Base-by-base conservation (phyloP, 1,140 invertebrate genomes). In the Lerema accius region DNA sequence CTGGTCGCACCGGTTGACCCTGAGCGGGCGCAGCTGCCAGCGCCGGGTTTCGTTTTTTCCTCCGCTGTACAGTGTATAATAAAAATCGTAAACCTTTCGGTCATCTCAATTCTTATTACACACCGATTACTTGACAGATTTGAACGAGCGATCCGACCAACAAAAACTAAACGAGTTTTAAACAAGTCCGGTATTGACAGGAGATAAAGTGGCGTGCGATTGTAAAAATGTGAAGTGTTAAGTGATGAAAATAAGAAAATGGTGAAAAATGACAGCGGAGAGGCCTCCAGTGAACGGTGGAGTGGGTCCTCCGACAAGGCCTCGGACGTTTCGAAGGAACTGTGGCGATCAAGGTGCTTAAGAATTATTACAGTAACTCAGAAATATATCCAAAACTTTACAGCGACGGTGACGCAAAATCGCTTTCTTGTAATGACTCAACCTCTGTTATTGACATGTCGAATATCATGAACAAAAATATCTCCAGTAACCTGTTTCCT, bases 301-400 rank as follows among this genome's bases (percentile, higher is more conserved):
- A 42, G 72, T 74, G 58, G 72, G 76, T 51, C 79, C 82, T 59
- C 81, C 85, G 68, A 69, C 77, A 65, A 82, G 87, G 76, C 80
- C 80, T 53, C 73, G 82, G 60, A 91, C 89, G 66, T 82, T 87
- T 58, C 84, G 91, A 55, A 80, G 88, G 73, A 90, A 90, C 67
- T 89, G 86, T 69, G 91, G 88, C 71, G 91, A 92, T 78, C 90
- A 91, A 92, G 91, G 91, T 92, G 77, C 75, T 77, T 63, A 71
- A 76, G 62, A 58, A 64, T 65, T 63, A 62, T 76, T 58, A 69
- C 32, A 63, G 56, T 26, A 40, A 65, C 37, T 56, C 28, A 62
- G 39, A 63, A 45, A 49, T 58, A 48, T 37, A 16, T 65, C 32
- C 32, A 49, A 60, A 62, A 28, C 53, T 68, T 70, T 70, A 66